Conservation (phyloP, 2,113 vertebrate species). For the Halcyon malimbica region DNA sequence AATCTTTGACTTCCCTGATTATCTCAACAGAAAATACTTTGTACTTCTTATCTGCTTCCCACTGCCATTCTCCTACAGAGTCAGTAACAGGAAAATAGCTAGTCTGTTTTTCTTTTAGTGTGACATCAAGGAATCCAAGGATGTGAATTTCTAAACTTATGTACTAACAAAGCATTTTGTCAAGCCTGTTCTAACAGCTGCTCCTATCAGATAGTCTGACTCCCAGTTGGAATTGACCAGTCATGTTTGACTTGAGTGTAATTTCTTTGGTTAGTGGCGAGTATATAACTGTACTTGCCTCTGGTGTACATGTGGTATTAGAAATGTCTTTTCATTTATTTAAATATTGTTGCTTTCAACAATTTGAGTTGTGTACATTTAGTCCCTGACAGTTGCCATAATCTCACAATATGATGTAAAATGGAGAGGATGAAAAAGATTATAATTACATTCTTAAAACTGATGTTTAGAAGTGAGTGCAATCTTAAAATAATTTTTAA, state of each 20-base stretch:
- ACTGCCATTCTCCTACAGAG: conserved; percentile 7
- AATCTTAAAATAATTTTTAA: not conserved
- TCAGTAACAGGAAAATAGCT: conserved; percentile 53
- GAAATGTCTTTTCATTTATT: conserved; percentile 36
- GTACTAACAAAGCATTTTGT: conserved; percentile 44
- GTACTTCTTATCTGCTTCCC: conserved; percentile 67
- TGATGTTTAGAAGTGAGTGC: not conserved
- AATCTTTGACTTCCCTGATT: conserved; percentile 27
- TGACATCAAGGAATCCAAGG: conserved; percentile 62
- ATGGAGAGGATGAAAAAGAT: not conserved
- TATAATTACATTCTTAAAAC: not conserved
- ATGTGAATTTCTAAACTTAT: conserved; percentile 67
- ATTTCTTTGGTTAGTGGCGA: not conserved
- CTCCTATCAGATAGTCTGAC: conserved; percentile 43
- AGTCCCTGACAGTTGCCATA: not conserved
- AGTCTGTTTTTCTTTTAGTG: conserved; percentile 24
- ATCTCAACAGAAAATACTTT: conserved; percentile 41
- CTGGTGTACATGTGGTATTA: not conserved
- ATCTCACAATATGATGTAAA: not conserved
- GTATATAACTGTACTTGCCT: not conserved
- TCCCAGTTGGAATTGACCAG: conserved; percentile 50
- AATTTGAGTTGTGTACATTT: not conserved
- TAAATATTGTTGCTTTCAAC: not conserved
- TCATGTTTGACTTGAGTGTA: conserved; percentile 13
- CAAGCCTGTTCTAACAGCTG: conserved; percentile 39